Evolutionary conservation across 2,888 invertebrate genomes (phyloP).

Genomic region (Leucozona laternaria): DNA sequence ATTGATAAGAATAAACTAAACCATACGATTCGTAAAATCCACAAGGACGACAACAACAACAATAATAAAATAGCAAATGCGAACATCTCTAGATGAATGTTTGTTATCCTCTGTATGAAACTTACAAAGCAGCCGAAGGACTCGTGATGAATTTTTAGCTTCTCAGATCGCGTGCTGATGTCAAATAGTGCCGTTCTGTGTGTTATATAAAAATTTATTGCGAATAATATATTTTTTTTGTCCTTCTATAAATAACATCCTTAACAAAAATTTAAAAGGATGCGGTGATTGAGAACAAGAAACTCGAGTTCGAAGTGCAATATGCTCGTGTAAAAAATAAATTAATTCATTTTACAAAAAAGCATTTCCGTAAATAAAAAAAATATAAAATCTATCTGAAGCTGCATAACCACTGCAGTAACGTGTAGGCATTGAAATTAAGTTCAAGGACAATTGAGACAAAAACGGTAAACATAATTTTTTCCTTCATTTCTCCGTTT

Average conservation of each 20-base stretch:
- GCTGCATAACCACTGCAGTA: slow-evolving; percentile 74
- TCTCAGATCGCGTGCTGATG: slow-evolving; percentile 75
- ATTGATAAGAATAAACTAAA: slow-evolving; percentile 72
- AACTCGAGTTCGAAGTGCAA: slow-evolving; percentile 33
- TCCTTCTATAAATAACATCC: slow-evolving; percentile 29
- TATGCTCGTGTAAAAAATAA: slow-evolving; percentile 16
- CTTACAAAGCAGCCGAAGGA: slow-evolving; percentile 65
- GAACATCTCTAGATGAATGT: slow-evolving; percentile 75
- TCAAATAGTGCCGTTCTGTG: slow-evolving; percentile 73
- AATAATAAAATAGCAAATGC: slow-evolving; percentile 38
- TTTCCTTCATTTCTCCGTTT: slow-evolving; percentile 15
- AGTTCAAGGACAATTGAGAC: slow-evolving; percentile 72
- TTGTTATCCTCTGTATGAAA: slow-evolving; percentile 69
- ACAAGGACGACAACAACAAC: slow-evolving; percentile 64
- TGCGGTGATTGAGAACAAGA: slow-evolving; percentile 56
- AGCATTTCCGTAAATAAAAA: slow-evolving; percentile 37
- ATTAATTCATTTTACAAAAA: slow-evolving; percentile 12
- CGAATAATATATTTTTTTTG: background rate
- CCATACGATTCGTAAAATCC: slow-evolving; percentile 51
- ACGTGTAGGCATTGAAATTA: slow-evolving; percentile 67
- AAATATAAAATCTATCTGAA: slow-evolving; percentile 26
- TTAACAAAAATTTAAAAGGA: slow-evolving; percentile 23
- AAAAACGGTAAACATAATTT: slow-evolving; percentile 67
- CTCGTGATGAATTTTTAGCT: slow-evolving; percentile 72
- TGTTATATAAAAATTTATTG: slow-evolving; percentile 56